Conservation (phyloP, 2,113 vertebrate species). For the Carollia perspicillata region DNA sequence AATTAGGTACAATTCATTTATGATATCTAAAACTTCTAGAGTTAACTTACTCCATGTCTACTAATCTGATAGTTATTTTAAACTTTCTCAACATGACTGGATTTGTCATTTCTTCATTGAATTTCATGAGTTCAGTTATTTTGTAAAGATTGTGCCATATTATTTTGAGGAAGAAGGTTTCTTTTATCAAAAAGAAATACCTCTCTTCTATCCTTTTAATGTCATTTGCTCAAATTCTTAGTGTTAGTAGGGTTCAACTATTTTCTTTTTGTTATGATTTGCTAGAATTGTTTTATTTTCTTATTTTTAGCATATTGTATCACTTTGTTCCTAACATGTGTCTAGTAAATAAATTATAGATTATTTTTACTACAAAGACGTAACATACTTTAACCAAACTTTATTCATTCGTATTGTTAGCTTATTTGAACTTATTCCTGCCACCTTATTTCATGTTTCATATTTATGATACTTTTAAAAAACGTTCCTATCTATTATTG, state of each 20-base stretch:
- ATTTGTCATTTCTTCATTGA: neutral
- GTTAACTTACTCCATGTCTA: neutral
- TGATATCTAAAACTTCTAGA: neutral
- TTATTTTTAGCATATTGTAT: neutral
- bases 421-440: conserved; percentile 31
- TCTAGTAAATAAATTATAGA: conserved; percentile 15
- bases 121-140: neutral
- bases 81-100: neutral
- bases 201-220: neutral
- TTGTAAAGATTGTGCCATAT: neutral
- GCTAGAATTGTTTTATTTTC: neutral
- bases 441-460: neutral
- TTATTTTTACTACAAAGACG: neutral
- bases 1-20: neutral
- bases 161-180: neutral
- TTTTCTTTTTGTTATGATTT: conserved; percentile 29
- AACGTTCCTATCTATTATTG: neutral
- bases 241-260: neutral
- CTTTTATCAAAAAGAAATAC: neutral
- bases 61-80: neutral
- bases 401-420: neutral
- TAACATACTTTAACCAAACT: neutral
- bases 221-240: neutral
- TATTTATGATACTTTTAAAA: neutral
- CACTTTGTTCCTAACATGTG: neutral